Percentiles rank a stretch among this genome's conserved stretches.
Evolutionary conservation across 2,797 vertebrate genomes (phyloP).

Genomic region (Tangara arthus): DNA sequence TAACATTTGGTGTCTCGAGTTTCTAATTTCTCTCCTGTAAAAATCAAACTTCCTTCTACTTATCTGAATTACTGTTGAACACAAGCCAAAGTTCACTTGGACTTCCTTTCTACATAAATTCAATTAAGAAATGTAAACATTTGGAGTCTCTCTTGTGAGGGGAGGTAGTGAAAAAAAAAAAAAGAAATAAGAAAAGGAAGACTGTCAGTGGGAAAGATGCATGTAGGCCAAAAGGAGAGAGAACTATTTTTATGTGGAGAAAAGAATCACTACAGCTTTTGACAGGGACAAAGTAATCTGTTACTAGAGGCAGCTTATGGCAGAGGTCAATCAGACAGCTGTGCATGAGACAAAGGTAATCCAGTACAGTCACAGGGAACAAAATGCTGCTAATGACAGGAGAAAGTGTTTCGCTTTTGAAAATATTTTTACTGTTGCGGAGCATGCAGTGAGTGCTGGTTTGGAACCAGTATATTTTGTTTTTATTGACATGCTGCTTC

Average conservation of each 20-base stretch:
- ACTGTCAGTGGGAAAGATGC: not conserved
- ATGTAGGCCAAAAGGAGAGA: not conserved
- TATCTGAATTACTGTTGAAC: constrained; percentile 27
- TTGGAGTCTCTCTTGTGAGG: not conserved
- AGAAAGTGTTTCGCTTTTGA: not conserved
- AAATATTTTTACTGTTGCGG: not conserved
- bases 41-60: not conserved
- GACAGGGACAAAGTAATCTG: not conserved
- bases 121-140: not conserved
- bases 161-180: rapidly evolving
- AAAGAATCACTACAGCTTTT: not conserved
- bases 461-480: not conserved
- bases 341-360: not conserved
- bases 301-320: not conserved
- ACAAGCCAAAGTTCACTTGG: not conserved
- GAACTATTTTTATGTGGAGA: not conserved
- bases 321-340: not conserved
- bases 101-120: constrained; percentile 19
- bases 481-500: not conserved
- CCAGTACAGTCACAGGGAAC: not conserved
- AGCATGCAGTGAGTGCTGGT: not conserved
- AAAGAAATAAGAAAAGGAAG: not conserved
- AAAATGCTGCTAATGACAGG: not conserved
- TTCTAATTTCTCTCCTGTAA: not conserved
- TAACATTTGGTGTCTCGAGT: not conserved